These are phyloP conservation scores for Monomorium pharaonis DNA, from an alignment of 1,140 invertebrate genomes.

Conservation along the genomic window DNA sequence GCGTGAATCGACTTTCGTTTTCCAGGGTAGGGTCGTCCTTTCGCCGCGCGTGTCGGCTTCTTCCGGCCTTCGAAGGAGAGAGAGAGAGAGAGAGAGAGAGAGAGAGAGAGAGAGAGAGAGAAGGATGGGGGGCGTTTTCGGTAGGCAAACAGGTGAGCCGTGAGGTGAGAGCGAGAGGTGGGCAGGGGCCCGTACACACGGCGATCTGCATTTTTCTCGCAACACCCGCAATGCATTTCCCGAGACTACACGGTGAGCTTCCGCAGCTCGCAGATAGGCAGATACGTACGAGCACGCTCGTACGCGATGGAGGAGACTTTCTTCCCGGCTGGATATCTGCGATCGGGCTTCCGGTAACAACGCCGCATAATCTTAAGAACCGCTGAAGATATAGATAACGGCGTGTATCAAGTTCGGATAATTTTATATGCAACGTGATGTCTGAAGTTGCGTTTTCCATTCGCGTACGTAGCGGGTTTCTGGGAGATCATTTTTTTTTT, in stretches of 20 bases:
- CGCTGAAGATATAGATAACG: slow-evolving; percentile 16
- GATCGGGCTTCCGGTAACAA: slow-evolving; percentile 35
- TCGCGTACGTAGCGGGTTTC: background rate
- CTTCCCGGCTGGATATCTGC: slow-evolving; percentile 26
- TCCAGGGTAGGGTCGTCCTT: slow-evolving; percentile 51
- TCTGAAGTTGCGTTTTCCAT: background rate
- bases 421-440: background rate
- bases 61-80: slow-evolving; percentile 35
- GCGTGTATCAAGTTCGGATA: background rate
- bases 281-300: background rate
- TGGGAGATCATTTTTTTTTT: background rate
- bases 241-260: background rate
- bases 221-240: background rate
- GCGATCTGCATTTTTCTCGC: slow-evolving; percentile 5
- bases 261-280: background rate
- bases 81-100: too few species aligned
- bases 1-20: slow-evolving; percentile 62
- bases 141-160: too few species aligned
- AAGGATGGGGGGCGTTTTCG: slow-evolving; percentile 22
- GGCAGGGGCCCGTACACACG: background rate
- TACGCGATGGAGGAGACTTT: slow-evolving; percentile 45
- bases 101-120: background rate
- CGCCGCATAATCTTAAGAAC: background rate
- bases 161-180: background rate
- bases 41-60: slow-evolving; percentile 34